These are phyloP conservation scores for Mareca strepera DNA, from an alignment of 2,797 vertebrate species.

Conservation along the genomic window DNA sequence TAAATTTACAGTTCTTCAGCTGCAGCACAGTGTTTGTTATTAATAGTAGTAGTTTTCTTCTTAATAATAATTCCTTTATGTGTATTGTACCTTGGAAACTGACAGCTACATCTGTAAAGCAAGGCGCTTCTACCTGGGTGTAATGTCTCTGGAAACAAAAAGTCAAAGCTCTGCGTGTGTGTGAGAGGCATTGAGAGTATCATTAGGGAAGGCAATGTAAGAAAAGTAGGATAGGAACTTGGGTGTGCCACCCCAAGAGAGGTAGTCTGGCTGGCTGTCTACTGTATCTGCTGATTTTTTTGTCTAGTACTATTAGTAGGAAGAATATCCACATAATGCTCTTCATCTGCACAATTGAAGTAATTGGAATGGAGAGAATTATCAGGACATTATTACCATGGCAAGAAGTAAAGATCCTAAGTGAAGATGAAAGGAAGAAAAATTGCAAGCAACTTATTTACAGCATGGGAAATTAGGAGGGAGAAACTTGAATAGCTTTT, in stretches of 20 bases:
- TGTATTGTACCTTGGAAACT: background rate
- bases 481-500: background rate
- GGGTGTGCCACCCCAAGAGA: background rate
- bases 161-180: background rate
- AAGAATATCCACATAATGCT: background rate
- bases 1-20: background rate
- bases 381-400: background rate
- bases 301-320: background rate
- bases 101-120: background rate
- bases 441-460: background rate
- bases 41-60: background rate
- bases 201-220: background rate
- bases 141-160: conserved; percentile 1
- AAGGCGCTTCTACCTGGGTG: background rate
- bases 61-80: background rate
- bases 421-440: background rate
- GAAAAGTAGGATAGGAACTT: background rate
- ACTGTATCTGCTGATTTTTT: background rate
- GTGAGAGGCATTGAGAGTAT: background rate
- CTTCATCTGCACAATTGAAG: background rate
- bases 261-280: background rate
- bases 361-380: background rate
- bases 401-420: background rate
- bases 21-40: background rate
- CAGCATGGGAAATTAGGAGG: background rate